These are phyloP conservation scores for Drosophila lutescens DNA, from an alignment of 2,888 invertebrate genomes.

Conservation along the genomic window DNA sequence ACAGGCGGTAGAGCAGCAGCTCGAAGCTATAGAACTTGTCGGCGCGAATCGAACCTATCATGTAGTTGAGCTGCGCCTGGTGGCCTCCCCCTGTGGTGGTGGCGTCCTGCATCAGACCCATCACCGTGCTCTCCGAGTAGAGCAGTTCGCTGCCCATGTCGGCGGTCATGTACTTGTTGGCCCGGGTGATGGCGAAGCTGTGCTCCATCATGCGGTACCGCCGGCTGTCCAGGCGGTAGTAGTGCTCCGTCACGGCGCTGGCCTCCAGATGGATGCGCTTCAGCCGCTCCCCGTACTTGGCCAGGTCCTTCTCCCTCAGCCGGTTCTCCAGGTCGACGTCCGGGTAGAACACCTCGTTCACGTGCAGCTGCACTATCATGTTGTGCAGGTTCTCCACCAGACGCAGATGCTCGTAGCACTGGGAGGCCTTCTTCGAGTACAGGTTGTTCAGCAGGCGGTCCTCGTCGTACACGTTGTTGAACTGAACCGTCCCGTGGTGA, in stretches of 20 bases:
- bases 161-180: slow-evolving; percentile 58
- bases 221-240: slow-evolving; percentile 47
- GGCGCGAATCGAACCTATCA: slow-evolving; percentile 96
- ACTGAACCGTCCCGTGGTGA: slow-evolving; percentile 77
- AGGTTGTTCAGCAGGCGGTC: slow-evolving; percentile 57
- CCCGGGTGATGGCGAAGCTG: slow-evolving; percentile 59
- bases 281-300: slow-evolving; percentile 52
- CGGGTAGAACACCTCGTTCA: slow-evolving; percentile 56
- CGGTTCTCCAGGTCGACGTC: slow-evolving; percentile 64
- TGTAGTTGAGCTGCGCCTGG: slow-evolving; percentile 87
- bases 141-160: slow-evolving; percentile 57
- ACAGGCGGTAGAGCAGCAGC: slow-evolving; percentile 97
- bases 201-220: slow-evolving; percentile 60
- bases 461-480: slow-evolving; percentile 69
- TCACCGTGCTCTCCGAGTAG: slow-evolving; percentile 68
- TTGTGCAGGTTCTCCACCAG: slow-evolving; percentile 59
- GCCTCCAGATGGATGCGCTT: slow-evolving; percentile 55
- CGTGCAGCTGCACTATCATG: slow-evolving; percentile 51
- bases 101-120: slow-evolving; percentile 67
- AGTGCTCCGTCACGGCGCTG: slow-evolving; percentile 55
- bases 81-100: slow-evolving; percentile 6
- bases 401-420: slow-evolving; percentile 70
- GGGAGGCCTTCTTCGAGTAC: slow-evolving; percentile 56
- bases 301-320: slow-evolving; percentile 59
- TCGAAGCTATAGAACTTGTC: slow-evolving; percentile 97